Evolutionary conservation across 2,888 invertebrate species (phyloP).

Genomic region (Drosophila parthenogenetica): DNA sequence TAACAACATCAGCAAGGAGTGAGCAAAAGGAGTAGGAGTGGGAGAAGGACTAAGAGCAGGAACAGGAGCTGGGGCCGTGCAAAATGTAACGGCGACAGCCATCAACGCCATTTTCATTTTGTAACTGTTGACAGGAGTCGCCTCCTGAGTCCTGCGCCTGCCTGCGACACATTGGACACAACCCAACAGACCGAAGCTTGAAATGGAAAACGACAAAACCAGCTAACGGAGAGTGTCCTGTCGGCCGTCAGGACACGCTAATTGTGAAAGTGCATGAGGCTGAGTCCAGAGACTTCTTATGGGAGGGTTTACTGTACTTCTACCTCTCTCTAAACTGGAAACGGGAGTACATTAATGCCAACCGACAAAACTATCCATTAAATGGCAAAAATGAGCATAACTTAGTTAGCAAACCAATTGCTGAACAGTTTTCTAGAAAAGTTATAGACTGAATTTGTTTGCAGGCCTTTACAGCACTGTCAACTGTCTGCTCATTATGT

Average conservation of each 20-base stretch:
- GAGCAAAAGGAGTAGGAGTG: not conserved
- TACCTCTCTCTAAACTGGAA: not conserved
- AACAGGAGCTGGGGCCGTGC: not conserved
- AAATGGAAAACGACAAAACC: slow-evolving; percentile 60
- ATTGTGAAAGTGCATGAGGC: slow-evolving; percentile 36
- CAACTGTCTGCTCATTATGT: not conserved
- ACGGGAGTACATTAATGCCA: not conserved
- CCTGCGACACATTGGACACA: slow-evolving; percentile 34
- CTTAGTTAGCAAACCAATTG: slow-evolving; percentile 4
- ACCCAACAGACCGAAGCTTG: slow-evolving; percentile 27
- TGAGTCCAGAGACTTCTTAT: not conserved
- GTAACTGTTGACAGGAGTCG: slow-evolving; percentile 65
- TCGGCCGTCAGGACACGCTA: slow-evolving; percentile 33
- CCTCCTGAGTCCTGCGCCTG: slow-evolving; percentile 15
- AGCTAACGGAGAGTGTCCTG: slow-evolving; percentile 32
- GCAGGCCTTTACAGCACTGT: not conserved
- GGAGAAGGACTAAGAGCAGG: not conserved
- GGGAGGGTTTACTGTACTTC: not conserved
- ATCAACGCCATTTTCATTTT: slow-evolving; percentile 78
- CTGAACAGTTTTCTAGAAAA: not conserved
- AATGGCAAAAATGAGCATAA: not conserved
- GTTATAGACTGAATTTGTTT: not conserved
- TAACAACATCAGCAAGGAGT: slow-evolving; percentile 41
- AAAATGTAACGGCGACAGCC: slow-evolving; percentile 53
- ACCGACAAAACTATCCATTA: slow-evolving; percentile 20